These are phyloP conservation scores for Caiman crocodilus DNA, from an alignment of 2,797 vertebrate genomes.

Conservation along the genomic window DNA sequence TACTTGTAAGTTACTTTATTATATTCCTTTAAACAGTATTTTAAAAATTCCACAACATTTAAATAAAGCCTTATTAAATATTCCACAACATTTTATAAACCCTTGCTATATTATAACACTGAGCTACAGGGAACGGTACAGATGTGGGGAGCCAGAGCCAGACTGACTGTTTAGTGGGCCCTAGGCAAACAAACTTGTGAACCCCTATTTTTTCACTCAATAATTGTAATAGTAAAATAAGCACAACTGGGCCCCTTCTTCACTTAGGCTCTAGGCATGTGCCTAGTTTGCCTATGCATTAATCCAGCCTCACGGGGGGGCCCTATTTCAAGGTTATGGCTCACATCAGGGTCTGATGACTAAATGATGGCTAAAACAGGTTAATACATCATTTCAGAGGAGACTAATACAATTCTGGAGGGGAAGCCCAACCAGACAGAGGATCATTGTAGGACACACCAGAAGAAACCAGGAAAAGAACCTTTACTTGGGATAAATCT, in stretches of 20 bases:
- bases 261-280: too few relatives aligned
- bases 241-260: too few relatives aligned
- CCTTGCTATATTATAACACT: too few relatives aligned
- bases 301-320: neutral
- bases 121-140: too few relatives aligned
- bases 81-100: too few relatives aligned
- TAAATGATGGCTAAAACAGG: neutral
- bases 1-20: neutral
- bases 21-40: neutral
- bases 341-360: neutral
- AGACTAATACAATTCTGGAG: neutral
- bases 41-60: neutral
- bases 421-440: neutral
- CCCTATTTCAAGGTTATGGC: neutral
- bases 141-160: too few relatives aligned
- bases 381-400: neutral
- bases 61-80: too few relatives aligned
- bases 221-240: too few relatives aligned
- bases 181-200: neutral
- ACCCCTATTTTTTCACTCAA: too few relatives aligned
- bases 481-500: neutral
- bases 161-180: too few relatives aligned
- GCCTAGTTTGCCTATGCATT: neutral
- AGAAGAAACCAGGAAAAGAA: neutral
- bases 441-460: neutral